Conservation (phyloP, 1,140 invertebrate species). For the Cepaea nemoralis region DNA sequence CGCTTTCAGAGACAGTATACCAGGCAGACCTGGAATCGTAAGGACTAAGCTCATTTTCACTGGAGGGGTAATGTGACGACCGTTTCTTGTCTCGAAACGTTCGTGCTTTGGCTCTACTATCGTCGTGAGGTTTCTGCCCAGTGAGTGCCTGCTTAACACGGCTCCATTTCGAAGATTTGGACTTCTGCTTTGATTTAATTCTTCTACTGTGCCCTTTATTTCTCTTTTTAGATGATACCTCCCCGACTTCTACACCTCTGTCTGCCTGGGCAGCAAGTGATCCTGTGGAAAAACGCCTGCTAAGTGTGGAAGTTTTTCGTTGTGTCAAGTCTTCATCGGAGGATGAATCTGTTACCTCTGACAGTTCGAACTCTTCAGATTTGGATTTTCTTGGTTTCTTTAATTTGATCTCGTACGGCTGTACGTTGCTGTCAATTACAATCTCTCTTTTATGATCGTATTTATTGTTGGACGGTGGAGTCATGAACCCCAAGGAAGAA, state of each 20-base stretch:
- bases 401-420: not conserved
- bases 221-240: conserved; percentile 42
- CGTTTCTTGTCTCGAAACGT: conserved; percentile 53
- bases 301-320: conserved; percentile 51
- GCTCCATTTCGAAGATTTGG: conserved; percentile 66
- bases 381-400: conserved; percentile 55
- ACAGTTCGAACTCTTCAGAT: conserved; percentile 56
- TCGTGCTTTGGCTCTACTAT: conserved; percentile 57
- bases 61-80: conserved; percentile 33
- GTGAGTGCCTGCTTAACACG: conserved; percentile 67
- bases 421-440: too few species aligned
- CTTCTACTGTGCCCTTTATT: conserved; percentile 46
- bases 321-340: conserved; percentile 56
- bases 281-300: conserved; percentile 65
- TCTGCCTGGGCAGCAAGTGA: conserved; percentile 56
- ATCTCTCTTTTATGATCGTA: conserved; percentile 31
- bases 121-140: conserved; percentile 59
- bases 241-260: conserved; percentile 41
- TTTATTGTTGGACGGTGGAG: conserved; percentile 49
- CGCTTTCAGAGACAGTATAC: too few species aligned
- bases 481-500: conserved; percentile 50
- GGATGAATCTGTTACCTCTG: conserved; percentile 57
- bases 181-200: conserved; percentile 56
- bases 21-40: not conserved
- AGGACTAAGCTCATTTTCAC: not conserved